These are phyloP conservation scores for Litocranius walleri DNA, from an alignment of 2,113 vertebrate genomes.

Conservation along the genomic window DNA sequence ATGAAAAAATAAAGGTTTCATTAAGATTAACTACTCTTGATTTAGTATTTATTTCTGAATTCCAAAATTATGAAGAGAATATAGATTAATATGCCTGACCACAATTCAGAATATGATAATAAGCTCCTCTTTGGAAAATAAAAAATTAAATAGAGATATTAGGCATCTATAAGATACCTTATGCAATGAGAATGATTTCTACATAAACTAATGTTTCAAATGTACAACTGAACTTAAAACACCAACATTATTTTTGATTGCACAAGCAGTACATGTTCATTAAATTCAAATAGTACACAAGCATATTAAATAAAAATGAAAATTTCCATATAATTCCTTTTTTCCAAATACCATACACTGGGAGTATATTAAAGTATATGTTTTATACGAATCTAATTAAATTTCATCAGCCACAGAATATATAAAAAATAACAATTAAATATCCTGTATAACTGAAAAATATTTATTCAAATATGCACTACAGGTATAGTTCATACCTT, in stretches of 20 bases:
- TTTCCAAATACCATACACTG: neutral
- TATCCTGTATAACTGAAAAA: neutral
- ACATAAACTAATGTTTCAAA: neutral
- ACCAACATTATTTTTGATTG: neutral
- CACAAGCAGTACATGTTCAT: neutral
- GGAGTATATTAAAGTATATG: neutral
- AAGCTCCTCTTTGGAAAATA: neutral
- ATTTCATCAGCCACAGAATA: neutral
- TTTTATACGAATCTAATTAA: conserved; percentile 1
- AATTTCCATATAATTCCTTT: neutral
- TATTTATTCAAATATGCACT: neutral
- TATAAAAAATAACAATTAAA: conserved; percentile 13
- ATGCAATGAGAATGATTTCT: neutral
- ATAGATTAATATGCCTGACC: neutral
- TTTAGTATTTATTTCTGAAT: conserved; percentile 17
- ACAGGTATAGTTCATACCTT: neutral
- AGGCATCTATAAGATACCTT: neutral
- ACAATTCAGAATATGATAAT: neutral
- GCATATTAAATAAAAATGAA: conserved; percentile 1
- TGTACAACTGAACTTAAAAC: conserved; percentile 3
- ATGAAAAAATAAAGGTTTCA: neutral
- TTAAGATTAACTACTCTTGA: conserved; percentile 3
- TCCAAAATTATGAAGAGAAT: neutral
- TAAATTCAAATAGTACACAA: conserved; percentile 17
- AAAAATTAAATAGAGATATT: neutral